Evolutionary conservation across 2,113 vertebrate species (phyloP).

Genomic region (Tinamus guttatus): DNA sequence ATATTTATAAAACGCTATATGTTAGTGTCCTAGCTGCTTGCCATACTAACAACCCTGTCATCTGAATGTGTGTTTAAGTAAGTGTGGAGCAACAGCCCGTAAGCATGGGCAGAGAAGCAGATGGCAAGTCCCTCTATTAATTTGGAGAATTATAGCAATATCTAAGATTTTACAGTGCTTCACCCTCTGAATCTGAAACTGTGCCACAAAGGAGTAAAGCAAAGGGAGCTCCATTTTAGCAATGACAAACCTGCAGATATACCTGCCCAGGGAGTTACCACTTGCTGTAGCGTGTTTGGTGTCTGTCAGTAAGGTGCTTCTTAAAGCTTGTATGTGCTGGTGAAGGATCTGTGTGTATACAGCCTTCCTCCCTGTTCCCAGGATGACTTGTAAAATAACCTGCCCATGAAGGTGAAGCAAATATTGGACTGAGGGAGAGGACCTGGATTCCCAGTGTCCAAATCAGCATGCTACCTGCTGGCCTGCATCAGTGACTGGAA

Average conservation of each 20-base stretch:
- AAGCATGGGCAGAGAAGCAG: constrained; percentile 6
- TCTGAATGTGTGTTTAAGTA: background rate
- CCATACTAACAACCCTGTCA: background rate
- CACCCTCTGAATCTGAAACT: background rate
- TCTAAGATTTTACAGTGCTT: background rate
- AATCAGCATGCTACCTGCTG: background rate
- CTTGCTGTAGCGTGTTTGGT: background rate
- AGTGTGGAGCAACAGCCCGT: background rate
- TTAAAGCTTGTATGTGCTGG: background rate
- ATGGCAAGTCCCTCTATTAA: background rate
- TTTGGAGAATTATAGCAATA: background rate
- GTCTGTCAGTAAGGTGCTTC: background rate
- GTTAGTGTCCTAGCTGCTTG: background rate
- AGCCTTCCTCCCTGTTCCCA: background rate
- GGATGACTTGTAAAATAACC: background rate
- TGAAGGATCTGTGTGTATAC: background rate
- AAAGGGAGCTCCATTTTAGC: background rate
- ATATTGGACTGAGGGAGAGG: background rate
- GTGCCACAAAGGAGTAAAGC: background rate
- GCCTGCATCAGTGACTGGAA: background rate
- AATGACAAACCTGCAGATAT: background rate
- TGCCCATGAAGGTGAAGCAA: background rate
- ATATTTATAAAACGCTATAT: constrained; percentile 1
- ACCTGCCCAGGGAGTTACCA: background rate
- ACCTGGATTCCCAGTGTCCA: background rate